Evolutionary conservation across 2,888 invertebrate species (phyloP), one percentile per base, ranked within the genome.

Genomic region (Tinea semifulvella): DNA sequence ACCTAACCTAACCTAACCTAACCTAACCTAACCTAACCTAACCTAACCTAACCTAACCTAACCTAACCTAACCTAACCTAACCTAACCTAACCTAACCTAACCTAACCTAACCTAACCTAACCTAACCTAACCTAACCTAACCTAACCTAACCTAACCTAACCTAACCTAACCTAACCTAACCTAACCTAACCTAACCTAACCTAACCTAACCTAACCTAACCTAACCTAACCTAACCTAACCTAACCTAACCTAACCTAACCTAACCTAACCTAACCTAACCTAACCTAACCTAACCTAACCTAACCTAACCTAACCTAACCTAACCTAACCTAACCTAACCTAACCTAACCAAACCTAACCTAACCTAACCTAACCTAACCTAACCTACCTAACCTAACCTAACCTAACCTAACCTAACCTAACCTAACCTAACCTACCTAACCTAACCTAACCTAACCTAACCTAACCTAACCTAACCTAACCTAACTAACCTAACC

Each of bases 191-290:
- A 46, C 46, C 50, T 48, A 48, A 47, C 50, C 44, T 44, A 48
- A 49, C 49, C 49, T 46, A 49, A 52, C 52, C 52, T 51, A 52
- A 52, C 50, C 52, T 50, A 52, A 50, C 49, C 53, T 52, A 53
- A 51, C 53, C 53, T 20, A 22, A 22, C 25, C 25, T 22, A 22
- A 22, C 25, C 25, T 22, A 22, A 22, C 25, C 25, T 22, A n/a
- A 22, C 53, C 52, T 53, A 53, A 52, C 52, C 50, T 51, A 52
- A 51, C 52, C 52, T 52, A 52, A 52, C 52, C 52, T 52, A 53
- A 53, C 52, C 49, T 49, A 50, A 53, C 52, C 52, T 53, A 53
- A 53, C 53, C 51, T 53, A 52, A 53, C 52, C 52, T 53, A 53
- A 51, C 51, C 53, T 53, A 52, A 52, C 52, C 51, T 51, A 49